phyloP scores from a whole-genome alignment of 1,140 invertebrate genomes.

The Drosophila gunungcola region DNA sequence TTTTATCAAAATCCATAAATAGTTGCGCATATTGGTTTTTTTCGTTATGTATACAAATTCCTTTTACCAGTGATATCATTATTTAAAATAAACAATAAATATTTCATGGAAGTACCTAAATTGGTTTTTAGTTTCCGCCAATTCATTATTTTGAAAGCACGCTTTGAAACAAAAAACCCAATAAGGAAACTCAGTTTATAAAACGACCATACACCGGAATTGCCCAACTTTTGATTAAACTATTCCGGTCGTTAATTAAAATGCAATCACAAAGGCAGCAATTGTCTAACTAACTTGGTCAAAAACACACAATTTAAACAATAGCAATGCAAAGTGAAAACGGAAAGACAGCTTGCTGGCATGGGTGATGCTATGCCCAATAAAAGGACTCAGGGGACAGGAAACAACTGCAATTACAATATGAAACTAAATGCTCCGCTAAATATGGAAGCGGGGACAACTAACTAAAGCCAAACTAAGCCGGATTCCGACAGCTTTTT shows the following conservation, averaged over 20 bases:
- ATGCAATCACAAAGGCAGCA: conserved; percentile 23
- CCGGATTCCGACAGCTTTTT: conserved; percentile 13
- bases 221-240: not conserved
- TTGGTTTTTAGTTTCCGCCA: not conserved
- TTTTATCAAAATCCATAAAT: not conserved
- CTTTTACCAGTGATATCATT: too few species aligned
- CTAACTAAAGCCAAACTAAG: conserved; percentile 34
- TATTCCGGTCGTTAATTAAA: conserved; percentile 40
- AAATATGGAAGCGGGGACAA: conserved; percentile 25
- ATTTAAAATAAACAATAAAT: not conserved
- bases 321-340: conserved; percentile 16
- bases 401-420: conserved; percentile 26
- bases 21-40: too few species aligned
- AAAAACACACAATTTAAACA: conserved; percentile 22
- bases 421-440: conserved; percentile 29
- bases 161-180: not conserved
- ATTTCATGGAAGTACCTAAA: not conserved
- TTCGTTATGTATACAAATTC: too few species aligned
- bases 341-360: conserved; percentile 6
- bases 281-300: conserved; percentile 8
- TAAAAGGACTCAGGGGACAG: conserved; percentile 10
- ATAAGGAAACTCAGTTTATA: conserved; percentile 4
- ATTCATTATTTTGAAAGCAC: not conserved
- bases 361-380: conserved; percentile 15
- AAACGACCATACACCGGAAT: not conserved